These are phyloP conservation scores for Stenodema calcarata DNA, from an alignment of 2,888 invertebrate species.

Conservation along the genomic window DNA sequence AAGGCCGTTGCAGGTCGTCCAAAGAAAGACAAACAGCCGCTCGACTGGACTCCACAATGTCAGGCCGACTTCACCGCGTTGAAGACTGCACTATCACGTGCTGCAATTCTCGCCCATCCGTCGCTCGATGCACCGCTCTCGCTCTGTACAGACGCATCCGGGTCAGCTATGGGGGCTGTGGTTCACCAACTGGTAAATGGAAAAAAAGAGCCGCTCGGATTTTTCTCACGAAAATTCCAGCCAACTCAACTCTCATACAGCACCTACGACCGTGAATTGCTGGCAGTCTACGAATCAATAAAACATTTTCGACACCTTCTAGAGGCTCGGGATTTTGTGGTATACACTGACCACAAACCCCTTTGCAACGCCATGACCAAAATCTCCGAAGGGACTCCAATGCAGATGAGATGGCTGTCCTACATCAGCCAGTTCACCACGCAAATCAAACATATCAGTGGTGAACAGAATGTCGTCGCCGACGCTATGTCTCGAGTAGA, in stretches of 20 bases:
- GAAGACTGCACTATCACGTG: too few relatives aligned
- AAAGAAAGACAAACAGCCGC: too few relatives aligned
- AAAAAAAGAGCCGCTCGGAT: slow-evolving; percentile 47
- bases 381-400: too few relatives aligned
- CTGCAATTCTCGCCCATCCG: slow-evolving; percentile 60
- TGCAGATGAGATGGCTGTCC: too few relatives aligned
- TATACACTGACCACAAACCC: too few relatives aligned
- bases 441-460: background rate
- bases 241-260: too few relatives aligned
- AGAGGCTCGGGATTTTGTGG: background rate
- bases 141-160: slow-evolving; percentile 51
- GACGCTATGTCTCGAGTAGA: too few relatives aligned
- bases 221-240: too few relatives aligned
- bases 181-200: slow-evolving; percentile 46
- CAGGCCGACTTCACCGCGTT: too few relatives aligned
- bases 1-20: background rate
- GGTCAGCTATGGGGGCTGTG: slow-evolving; percentile 22
- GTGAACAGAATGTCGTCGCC: background rate
- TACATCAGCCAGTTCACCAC: too few relatives aligned
- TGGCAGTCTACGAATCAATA: background rate
- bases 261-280: background rate
- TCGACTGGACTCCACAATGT: slow-evolving; percentile 57
- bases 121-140: too few relatives aligned
- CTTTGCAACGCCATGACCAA: too few relatives aligned
- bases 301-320: background rate